These are phyloP conservation scores for Melinopterus prodromus DNA, from an alignment of 2,888 invertebrate species.

Conservation along the genomic window DNA sequence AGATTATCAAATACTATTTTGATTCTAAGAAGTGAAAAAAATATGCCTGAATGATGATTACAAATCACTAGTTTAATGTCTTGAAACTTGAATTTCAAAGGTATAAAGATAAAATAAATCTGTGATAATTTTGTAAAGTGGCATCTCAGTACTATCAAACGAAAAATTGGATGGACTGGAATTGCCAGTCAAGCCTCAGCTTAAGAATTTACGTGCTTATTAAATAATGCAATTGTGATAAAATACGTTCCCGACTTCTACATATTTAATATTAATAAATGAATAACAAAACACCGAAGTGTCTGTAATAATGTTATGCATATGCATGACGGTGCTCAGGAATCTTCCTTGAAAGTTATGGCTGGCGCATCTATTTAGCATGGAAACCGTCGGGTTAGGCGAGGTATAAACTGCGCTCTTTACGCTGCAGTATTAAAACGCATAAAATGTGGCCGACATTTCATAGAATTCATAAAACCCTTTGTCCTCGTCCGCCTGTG, in stretches of 20 bases:
- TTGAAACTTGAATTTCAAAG: too few species aligned
- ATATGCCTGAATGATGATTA: too few species aligned
- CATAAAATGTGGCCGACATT: conserved; percentile 4
- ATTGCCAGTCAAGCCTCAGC: too few species aligned
- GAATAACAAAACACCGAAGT: background rate
- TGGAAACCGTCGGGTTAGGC: background rate
- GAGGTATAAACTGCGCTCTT: background rate
- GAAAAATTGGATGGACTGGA: too few species aligned
- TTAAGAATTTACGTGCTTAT: background rate
- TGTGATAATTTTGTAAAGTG: too few species aligned
- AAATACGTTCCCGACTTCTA: background rate
- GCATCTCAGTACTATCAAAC: too few species aligned
- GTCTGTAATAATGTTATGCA: background rate
- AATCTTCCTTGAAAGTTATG: background rate
- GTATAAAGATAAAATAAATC: too few species aligned
- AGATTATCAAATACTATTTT: too few species aligned
- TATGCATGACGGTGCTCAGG: background rate
- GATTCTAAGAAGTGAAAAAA: too few species aligned
- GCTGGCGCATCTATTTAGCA: background rate
- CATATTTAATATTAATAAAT: conserved; percentile 4
- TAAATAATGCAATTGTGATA: background rate
- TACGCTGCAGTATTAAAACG: background rate
- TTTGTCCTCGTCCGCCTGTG: background rate
- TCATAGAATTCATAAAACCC: conserved; percentile 4
- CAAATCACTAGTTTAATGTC: too few species aligned